Percentiles rank a stretch among this genome's conserved stretches.
Conservation (phyloP, 2,888 invertebrate species). For the Molanna angustata region DNA sequence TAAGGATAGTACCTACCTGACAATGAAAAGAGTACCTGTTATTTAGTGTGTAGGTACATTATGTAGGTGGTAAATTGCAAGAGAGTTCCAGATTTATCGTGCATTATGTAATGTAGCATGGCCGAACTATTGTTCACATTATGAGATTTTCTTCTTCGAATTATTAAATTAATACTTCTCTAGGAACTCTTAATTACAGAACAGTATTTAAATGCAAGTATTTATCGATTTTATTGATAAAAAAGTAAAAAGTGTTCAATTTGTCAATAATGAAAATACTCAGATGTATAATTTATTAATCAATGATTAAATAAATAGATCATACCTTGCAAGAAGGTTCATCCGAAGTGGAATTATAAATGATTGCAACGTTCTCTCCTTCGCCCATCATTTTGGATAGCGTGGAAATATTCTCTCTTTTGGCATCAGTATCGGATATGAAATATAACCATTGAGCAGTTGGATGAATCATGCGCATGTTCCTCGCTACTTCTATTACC, state of each 20-base stretch:
- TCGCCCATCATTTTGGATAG: conserved; percentile 63
- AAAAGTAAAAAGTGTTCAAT: no score
- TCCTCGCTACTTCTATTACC: conserved; percentile 67
- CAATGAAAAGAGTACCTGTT: background rate
- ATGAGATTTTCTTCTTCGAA: no score
- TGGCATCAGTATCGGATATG: conserved; percentile 58
- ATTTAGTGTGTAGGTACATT: background rate
- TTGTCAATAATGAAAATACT: no score
- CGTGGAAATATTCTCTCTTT: conserved; percentile 52
- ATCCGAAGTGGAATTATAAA: conserved; percentile 64
- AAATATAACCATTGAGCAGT: conserved; percentile 81
- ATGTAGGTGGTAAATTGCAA: background rate
- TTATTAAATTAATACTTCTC: no score
- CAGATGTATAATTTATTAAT: no score
- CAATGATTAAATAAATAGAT: background rate
- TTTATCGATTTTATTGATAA: no score
- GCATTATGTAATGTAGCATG: background rate
- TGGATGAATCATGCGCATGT: conserved; percentile 64
- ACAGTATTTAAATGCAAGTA: no score
- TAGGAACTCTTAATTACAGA: no score
- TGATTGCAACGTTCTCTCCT: conserved; percentile 78
- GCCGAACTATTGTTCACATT: background rate
- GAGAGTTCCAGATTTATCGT: background rate
- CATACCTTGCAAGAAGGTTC: conserved; percentile 52
- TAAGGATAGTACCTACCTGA: background rate